Evolutionary conservation across 2,113 vertebrate genomes (phyloP).

Genomic region (Epinephelus fuscoguttatus): DNA sequence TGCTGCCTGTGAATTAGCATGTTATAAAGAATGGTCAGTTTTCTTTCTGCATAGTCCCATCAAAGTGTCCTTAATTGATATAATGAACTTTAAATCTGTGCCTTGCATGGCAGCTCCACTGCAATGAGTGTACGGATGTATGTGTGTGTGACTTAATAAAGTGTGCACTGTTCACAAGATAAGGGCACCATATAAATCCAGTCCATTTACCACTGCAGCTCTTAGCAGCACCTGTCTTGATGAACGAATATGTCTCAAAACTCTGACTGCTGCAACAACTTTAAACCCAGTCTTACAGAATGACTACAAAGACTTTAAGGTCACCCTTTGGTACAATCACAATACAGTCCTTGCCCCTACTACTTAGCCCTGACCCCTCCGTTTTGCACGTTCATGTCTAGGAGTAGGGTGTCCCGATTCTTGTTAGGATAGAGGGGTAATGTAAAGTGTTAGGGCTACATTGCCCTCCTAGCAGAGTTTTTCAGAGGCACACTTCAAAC

Average conservation of each 20-base stretch:
- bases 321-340: neutral
- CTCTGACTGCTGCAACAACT: neutral
- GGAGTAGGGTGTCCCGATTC: too few species aligned
- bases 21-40: neutral
- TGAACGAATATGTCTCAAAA: neutral
- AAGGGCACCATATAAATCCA: neutral
- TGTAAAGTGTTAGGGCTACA: too few species aligned
- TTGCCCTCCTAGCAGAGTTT: too few species aligned
- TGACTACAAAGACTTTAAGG: neutral
- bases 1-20: neutral
- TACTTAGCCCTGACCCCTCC: too few species aligned
- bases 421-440: too few species aligned
- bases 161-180: neutral
- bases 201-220: constrained; percentile 6
- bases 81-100: too few species aligned
- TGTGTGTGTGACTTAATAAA: neutral
- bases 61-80: neutral
- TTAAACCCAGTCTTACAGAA: neutral
- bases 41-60: neutral
- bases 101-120: too few species aligned
- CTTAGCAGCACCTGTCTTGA: neutral
- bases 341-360: too few species aligned
- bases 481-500: too few species aligned
- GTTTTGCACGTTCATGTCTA: too few species aligned
- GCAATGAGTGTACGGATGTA: too few species aligned